A percentile compares a stretch with the other conserved stretches of the same genome.
Conservation (phyloP, 1,140 invertebrate genomes). For the Himalopsyche phryganea region DNA sequence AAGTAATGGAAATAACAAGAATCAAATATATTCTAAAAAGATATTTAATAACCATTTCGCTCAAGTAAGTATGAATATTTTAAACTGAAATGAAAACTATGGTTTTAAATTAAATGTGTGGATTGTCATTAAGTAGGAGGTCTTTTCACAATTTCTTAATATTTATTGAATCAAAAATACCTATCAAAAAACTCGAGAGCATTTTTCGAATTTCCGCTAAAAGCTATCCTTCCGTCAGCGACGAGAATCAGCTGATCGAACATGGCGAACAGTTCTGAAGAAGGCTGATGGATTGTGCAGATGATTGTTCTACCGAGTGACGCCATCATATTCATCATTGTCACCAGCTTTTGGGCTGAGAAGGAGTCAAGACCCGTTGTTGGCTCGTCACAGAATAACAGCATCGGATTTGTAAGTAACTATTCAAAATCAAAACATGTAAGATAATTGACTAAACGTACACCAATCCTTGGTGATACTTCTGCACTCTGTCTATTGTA, state of each 20-base stretch:
- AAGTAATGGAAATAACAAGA: no score
- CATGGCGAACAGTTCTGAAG: slow-evolving; percentile 84
- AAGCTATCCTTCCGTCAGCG: slow-evolving; percentile 87
- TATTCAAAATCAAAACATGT: slow-evolving; percentile 51
- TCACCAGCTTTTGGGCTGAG: slow-evolving; percentile 85
- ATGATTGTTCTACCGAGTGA: slow-evolving; percentile 78
- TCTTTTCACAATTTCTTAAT: no score
- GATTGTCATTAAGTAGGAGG: no score
- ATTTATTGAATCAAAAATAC: slow-evolving; percentile 46
- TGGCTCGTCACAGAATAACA: slow-evolving; percentile 95
- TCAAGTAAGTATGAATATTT: no score
- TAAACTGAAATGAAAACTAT: no score
- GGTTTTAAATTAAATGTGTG: no score
- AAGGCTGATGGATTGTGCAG: slow-evolving; percentile 96
- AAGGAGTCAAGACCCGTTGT: slow-evolving; percentile 91
- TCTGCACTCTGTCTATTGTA: no score
- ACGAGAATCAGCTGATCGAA: slow-evolving; percentile 85
- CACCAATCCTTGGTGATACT: no score
- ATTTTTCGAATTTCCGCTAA: slow-evolving; percentile 69
- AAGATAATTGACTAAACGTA: no score
- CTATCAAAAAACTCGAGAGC: slow-evolving; percentile 78
- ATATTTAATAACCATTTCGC: no score
- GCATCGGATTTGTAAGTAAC: slow-evolving; percentile 86
- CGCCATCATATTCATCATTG: slow-evolving; percentile 65
- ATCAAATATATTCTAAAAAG: no score